Evolutionary conservation across 1,140 invertebrate genomes (phyloP).

Genomic region (Tetraneura akinire): DNA sequence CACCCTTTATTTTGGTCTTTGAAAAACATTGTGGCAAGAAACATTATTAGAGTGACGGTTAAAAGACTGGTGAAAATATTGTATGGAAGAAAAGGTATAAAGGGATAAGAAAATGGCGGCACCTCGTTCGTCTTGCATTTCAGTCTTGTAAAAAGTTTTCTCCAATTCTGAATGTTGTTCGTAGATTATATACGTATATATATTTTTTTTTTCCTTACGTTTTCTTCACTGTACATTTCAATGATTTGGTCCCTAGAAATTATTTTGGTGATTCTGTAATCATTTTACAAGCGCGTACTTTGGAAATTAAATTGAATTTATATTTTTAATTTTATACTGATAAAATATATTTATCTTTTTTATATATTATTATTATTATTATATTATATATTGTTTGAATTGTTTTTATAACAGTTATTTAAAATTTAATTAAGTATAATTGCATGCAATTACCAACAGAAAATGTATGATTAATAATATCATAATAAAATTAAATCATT

Average conservation of each 20-base stretch:
- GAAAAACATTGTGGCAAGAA: conserved; percentile 34
- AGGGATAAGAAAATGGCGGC: neutral
- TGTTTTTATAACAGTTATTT: no score
- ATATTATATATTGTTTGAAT: no score
- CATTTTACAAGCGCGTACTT: no score
- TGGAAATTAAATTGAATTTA: no score
- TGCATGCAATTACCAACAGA: no score
- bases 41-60: conserved; percentile 44
- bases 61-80: conserved; percentile 30
- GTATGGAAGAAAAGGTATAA: neutral
- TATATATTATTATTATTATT: no score
- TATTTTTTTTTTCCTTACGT: neutral
- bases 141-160: neutral
- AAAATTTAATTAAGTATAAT: no score
- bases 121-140: neutral
- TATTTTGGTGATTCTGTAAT: no score
- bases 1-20: neutral
- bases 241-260: neutral
- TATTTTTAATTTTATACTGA: no score
- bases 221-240: neutral
- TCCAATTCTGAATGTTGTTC: neutral
- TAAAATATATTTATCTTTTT: no score
- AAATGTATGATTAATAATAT: no score
- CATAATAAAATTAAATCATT: no score
- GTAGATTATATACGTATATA: neutral